Evolutionary conservation across 2,113 vertebrate genomes (phyloP).

Genomic region (Climacteris rufus): DNA sequence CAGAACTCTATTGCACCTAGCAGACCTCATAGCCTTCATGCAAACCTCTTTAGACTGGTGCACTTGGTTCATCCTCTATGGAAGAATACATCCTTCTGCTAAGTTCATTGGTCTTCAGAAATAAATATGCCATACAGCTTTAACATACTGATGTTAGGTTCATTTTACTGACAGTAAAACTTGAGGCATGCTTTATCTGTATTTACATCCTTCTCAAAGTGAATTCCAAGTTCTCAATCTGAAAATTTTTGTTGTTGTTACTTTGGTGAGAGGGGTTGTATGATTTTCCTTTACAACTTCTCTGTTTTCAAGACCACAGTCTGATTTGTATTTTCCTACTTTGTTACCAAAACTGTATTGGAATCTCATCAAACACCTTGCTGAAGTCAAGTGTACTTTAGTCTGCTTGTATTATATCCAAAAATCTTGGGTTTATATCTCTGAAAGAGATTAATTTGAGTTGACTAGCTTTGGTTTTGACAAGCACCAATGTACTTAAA

Average conservation of each 20-base stretch:
- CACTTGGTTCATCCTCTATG: neutral
- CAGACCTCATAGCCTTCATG: rapidly evolving
- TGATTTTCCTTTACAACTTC: neutral
- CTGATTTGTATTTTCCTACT: neutral
- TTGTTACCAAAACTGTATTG: neutral
- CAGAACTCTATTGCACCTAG: neutral
- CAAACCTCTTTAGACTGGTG: neutral
- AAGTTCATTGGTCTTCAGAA: neutral
- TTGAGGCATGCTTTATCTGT: neutral
- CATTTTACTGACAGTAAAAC: neutral
- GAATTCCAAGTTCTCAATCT: neutral
- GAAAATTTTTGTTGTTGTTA: neutral
- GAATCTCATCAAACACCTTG: neutral
- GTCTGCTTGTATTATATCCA: neutral
- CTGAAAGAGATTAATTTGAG: neutral
- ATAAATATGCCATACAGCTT: neutral
- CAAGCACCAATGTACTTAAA: neutral
- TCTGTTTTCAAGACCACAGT: neutral
- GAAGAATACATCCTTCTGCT: neutral
- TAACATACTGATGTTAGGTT: neutral
- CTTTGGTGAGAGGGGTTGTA: neutral
- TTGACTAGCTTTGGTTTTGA: neutral
- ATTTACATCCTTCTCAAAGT: neutral
- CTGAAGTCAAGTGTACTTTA: neutral
- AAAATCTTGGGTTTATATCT: neutral